A percentile compares a stretch with the other conserved stretches of the same genome.
Conservation (phyloP, 2,113 vertebrate genomes). For the Pandion haliaetus region DNA sequence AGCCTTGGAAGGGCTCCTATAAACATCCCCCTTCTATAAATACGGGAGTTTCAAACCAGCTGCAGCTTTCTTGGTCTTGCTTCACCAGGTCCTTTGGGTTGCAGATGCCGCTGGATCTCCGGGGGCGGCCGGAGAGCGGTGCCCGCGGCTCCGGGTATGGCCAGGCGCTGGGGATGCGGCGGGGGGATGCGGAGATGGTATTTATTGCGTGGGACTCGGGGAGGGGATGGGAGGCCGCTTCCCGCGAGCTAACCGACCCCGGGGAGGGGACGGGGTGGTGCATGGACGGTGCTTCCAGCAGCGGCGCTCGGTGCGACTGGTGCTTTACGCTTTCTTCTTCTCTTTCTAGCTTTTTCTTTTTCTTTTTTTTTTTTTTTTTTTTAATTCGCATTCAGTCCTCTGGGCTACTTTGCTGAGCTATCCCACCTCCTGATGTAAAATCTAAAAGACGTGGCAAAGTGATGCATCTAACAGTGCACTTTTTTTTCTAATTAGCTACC, state of each 20-base stretch:
- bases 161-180: fast-evolving
- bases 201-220: neutral
- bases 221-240: neutral
- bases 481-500: neutral
- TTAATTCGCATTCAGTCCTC: neutral
- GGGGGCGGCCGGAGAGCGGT: neutral
- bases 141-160: fast-evolving
- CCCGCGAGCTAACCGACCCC: fast-evolving
- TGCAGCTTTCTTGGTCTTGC: neutral
- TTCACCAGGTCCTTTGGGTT: neutral
- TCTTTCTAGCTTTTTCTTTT: too few relatives aligned
- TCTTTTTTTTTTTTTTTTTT: neutral
- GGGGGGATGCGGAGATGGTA: too few relatives aligned
- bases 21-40: neutral
- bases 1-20: neutral
- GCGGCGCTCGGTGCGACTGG: fast-evolving
- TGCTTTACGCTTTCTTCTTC: neutral
- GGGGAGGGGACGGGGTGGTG: neutral
- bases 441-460: neutral
- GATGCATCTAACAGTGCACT: too few relatives aligned
- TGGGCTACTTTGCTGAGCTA: neutral
- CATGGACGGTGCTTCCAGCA: fast-evolving
- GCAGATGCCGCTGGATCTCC: neutral
- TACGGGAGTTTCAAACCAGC: neutral
- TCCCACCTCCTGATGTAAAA: neutral